Evolutionary conservation across 23 tunicate genomes (phyloP), one percentile per base, ranked within the genome.

Genomic region (Halocynthia aurantium): DNA sequence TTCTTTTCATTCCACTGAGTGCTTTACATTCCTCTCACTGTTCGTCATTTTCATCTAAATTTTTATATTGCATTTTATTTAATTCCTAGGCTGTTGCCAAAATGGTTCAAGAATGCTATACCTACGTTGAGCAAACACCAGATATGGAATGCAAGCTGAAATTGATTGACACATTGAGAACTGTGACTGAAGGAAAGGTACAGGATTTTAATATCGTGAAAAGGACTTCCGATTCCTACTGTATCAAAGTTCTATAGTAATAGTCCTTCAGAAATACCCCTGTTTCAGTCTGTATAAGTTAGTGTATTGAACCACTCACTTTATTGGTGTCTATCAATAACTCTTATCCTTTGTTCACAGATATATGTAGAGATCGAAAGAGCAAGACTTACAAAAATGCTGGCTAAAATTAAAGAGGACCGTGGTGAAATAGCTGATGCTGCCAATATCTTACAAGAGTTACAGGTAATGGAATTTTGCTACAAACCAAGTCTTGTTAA

Each of bases 291-390:
- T 31, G 44, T 31, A 31, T 31, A 31, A 31, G 44, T 31, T 31
- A 31, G 44, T 31, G 44, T 31, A 0, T 4, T 31, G 44, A 31
- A 31, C 44, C 44, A 31, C 44, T 31, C 4, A 31, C 44, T 31
- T 31, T 31, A 0, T 31, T 31, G 44, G 44, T 31, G 44, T 31
- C 44, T 31, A 31, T 31, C 44, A 31, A 31, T 31, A 31, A 31
- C 44, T 31, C 44, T 31, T 4, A 31, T 31, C 44, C 56, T 74
- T 7, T 74, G 15, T 53, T 5, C 0, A 18, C 75, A 93, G 78
- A 93, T 93, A 7, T 93, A 93, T 64, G 98, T 93, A 57, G 98
- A 93, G 82, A 88, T 73, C 72, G 98, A 93, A 60, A 70, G 98
- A 62, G 98, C 98, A 31, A 75, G 98, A 51, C 57, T 93, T 52